phyloP scores from a whole-genome alignment of 2,888 invertebrate species.

The Malthinus seriepunctatus region DNA sequence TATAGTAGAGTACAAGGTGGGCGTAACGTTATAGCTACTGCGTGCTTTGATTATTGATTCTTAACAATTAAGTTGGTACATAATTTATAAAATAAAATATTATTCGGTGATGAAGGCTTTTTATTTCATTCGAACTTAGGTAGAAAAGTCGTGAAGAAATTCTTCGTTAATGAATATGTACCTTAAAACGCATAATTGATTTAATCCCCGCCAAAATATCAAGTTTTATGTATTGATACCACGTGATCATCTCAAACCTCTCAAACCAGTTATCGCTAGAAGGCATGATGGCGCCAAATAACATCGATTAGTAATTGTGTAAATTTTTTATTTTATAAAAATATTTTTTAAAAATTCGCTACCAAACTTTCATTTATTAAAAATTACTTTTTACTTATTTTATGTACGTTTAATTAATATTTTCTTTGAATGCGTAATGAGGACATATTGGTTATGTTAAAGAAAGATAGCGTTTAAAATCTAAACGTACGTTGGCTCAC shows the following conservation, averaged over 20 bases:
- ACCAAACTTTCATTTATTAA: too few species aligned
- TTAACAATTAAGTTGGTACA: slow-evolving; percentile 3
- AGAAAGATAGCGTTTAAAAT: slow-evolving; percentile 46
- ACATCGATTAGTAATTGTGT: slow-evolving; percentile 54
- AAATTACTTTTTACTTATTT: too few species aligned
- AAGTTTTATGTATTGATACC: slow-evolving; percentile 50
- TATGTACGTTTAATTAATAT: slow-evolving; percentile 18
- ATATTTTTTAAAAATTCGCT: not conserved
- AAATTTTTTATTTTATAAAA: slow-evolving; percentile 36
- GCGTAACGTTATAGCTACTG: slow-evolving; percentile 31
- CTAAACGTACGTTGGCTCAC: slow-evolving; percentile 12
- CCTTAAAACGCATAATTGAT: slow-evolving; percentile 11
- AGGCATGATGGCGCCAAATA: slow-evolving; percentile 63
- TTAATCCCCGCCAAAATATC: slow-evolving; percentile 41
- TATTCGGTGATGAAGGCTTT: too few species aligned
- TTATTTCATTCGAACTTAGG: too few species aligned
- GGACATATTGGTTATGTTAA: slow-evolving; percentile 60
- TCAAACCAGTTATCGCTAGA: slow-evolving; percentile 57
- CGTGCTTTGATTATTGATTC: slow-evolving; percentile 30
- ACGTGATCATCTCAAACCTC: slow-evolving; percentile 55
- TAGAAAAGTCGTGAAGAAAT: too few species aligned
- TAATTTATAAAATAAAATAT: not conserved
- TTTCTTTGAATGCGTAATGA: slow-evolving; percentile 57
- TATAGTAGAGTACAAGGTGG: slow-evolving; percentile 21
- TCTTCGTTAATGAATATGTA: slow-evolving; percentile 9